These are phyloP conservation scores for Ectemnius cavifrons DNA, from an alignment of 2,888 invertebrate species.

Conservation along the genomic window DNA sequence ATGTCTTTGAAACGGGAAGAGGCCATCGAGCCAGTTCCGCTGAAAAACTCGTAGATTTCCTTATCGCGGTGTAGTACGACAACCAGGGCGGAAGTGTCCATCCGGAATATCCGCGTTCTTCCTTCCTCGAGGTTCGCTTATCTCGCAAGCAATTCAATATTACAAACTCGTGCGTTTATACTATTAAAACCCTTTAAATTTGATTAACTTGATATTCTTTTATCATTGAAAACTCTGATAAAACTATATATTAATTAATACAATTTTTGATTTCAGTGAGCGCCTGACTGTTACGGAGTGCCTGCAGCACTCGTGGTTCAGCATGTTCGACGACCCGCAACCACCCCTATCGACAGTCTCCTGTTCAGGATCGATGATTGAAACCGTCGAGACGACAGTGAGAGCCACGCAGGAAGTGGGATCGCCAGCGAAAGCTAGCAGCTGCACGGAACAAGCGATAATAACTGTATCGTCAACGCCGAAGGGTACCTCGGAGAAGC, in stretches of 20 bases:
- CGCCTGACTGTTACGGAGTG: constrained; percentile 93
- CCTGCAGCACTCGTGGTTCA: constrained; percentile 93
- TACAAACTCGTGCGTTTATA: constrained; percentile 1
- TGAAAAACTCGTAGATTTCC: constrained; percentile 59
- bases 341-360: constrained; percentile 44
- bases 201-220: no score
- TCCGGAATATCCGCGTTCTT: constrained; percentile 58
- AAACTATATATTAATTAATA: neutral
- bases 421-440: constrained; percentile 23
- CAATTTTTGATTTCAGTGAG: constrained; percentile 82
- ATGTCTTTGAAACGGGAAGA: constrained; percentile 61
- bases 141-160: constrained; percentile 43
- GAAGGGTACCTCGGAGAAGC: constrained; percentile 41
- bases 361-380: constrained; percentile 34
- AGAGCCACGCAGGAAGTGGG: constrained; percentile 20
- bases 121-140: constrained; percentile 40
- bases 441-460: constrained; percentile 22
- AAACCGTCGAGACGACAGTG: constrained; percentile 7
- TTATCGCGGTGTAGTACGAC: constrained; percentile 55
- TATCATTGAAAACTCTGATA: no score
- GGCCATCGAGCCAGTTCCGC: constrained; percentile 50
- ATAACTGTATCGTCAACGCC: constrained; percentile 16
- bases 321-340: constrained; percentile 65
- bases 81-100: constrained; percentile 66
- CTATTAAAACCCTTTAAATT: no score